A percentile compares a stretch with the other conserved stretches of the same genome.
Conservation (phyloP, 2,888 invertebrate genomes). For the Stomorhina lunata region DNA sequence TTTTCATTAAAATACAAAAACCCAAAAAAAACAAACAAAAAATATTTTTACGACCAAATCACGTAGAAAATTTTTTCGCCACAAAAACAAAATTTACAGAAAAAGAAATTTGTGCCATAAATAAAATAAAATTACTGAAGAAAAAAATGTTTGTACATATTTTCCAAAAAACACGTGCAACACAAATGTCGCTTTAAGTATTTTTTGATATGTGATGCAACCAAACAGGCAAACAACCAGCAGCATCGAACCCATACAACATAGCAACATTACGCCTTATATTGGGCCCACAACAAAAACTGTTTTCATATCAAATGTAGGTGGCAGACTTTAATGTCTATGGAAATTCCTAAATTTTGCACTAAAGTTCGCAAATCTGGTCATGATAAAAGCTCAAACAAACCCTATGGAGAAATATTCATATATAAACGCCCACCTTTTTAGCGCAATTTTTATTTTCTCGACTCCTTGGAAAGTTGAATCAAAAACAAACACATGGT, state of each 20-base stretch:
- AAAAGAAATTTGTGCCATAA: neutral
- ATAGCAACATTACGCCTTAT: neutral
- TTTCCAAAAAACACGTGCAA: conserved; percentile 63
- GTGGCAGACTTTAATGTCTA: conserved; percentile 25
- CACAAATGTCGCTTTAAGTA: conserved; percentile 61
- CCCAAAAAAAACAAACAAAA: too few species aligned
- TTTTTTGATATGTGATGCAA: conserved; percentile 55
- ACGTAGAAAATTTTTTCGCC: conserved; percentile 38
- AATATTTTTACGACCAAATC: conserved; percentile 57
- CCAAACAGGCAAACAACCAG: too few species aligned
- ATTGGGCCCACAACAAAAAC: neutral
- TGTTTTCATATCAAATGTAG: conserved; percentile 37
- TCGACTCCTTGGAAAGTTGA: conserved; percentile 10
- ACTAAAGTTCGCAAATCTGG: neutral
- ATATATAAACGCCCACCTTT: conserved; percentile 53
- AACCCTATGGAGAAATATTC: neutral
- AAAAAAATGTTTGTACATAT: conserved; percentile 43
- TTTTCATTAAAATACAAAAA: neutral
- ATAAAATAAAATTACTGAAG: neutral
- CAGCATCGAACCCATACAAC: too few species aligned
- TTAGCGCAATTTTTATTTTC: neutral
- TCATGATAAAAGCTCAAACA: conserved; percentile 33
- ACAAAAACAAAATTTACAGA: neutral
- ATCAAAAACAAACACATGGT: conserved; percentile 32
- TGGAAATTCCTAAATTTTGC: neutral